Evolutionary conservation across 2,888 invertebrate species (phyloP), one percentile per base, ranked within the genome.

Genomic region (Herminia tarsipennalis): DNA sequence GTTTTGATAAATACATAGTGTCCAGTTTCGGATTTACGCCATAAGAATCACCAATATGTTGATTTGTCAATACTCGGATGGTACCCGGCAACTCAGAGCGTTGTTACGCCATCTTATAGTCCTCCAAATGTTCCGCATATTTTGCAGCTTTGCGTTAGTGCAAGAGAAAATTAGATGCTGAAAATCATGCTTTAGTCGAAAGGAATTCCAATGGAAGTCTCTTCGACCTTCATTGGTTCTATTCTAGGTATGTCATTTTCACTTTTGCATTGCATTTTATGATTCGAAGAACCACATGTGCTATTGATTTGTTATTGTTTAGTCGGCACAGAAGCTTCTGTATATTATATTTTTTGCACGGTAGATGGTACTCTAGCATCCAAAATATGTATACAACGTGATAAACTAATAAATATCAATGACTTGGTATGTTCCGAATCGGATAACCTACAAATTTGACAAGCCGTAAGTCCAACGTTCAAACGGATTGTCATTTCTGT

Each of bases 71-170:
- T 90, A 88, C 76, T 78, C 70, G 28, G 77, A 78, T 85, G 83
- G 84, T 84, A 90, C 88, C 91, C 91, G 91, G 91, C 90, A 87
- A 89, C 89, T 76, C n/a, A n/a, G 83, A 86, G 88, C 88, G 88
- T 87, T 89, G 85, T 91, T 92, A 92, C 92, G 92, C 92, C 92
- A 92, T 92, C 86, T 92, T 92, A 89, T 52, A 84, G 85, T 86
- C 84, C 79, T 85, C 83, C 82, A 88, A 88, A 85, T 82, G 86
- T 83, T 88, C 73, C 84, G 83, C 89, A 86, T 86, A 85, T 89
- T 89, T 88, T 81, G 75, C 83, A 81, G 83, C 80, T 83, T 85
- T 77, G 51, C 73, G 61, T 73, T 81, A 73, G 66, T 78, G 74
- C 79, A 76, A 83, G 79, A 79, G 70, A 72, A 63, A 73, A 74